phyloP scores from a whole-genome alignment of 2,113 vertebrate species.

The Camelus dromedarius region DNA sequence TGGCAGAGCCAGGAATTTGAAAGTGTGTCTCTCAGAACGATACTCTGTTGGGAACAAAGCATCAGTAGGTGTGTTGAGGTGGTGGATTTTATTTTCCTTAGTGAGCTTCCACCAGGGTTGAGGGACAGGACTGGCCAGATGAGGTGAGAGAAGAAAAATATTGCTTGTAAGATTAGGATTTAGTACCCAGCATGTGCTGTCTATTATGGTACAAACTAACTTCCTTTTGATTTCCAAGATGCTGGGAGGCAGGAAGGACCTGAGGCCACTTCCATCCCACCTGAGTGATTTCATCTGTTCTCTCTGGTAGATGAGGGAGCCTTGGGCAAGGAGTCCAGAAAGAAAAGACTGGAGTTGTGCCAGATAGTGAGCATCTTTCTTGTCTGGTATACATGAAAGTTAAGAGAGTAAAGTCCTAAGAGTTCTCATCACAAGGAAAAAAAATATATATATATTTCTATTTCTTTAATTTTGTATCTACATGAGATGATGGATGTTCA shows the following conservation, averaged over 20 bases:
- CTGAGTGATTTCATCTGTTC: background rate
- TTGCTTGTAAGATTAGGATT: background rate
- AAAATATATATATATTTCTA: background rate
- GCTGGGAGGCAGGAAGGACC: background rate
- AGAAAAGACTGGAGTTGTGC: background rate
- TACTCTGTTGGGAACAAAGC: background rate
- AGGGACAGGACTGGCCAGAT: background rate
- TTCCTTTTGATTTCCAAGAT: background rate
- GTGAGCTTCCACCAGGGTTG: background rate
- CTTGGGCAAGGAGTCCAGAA: background rate
- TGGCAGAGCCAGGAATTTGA: background rate
- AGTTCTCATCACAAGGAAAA: background rate
- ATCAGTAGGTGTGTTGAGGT: background rate
- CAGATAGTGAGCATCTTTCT: background rate
- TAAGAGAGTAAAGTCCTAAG: background rate
- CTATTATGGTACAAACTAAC: background rate
- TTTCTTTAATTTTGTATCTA: background rate
- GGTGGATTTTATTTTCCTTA: background rate
- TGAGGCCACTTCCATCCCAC: background rate
- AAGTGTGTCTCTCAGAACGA: background rate
- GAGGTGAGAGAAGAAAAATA: background rate
- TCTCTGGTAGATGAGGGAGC: background rate
- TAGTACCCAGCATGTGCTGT: background rate
- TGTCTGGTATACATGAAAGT: background rate
- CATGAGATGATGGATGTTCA: background rate